Evolutionary conservation across 2,113 vertebrate genomes (phyloP).

Genomic region (Shinisaurus crocodilurus): DNA sequence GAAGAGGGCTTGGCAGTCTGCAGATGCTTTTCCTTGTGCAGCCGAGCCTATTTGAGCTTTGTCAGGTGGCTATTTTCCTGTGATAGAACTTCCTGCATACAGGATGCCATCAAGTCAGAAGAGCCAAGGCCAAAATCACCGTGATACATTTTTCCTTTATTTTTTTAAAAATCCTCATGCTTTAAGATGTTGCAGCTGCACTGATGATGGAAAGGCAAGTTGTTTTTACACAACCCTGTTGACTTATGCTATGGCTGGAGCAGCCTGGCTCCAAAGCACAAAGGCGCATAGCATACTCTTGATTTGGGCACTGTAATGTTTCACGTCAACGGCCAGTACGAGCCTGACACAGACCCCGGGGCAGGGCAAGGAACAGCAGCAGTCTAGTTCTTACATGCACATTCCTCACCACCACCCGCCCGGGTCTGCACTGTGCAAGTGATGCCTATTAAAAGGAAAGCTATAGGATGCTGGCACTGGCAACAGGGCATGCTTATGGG

Average conservation of each 20-base stretch:
- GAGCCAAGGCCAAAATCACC: slow-evolving; percentile 20
- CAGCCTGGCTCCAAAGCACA: background rate
- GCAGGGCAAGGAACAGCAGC: too few relatives aligned
- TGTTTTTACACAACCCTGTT: background rate
- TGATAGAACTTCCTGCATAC: background rate
- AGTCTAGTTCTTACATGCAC: too few relatives aligned
- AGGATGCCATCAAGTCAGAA: background rate
- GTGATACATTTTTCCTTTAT: slow-evolving; percentile 14
- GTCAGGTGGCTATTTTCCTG: slow-evolving; percentile 11
- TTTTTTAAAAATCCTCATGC: slow-evolving; percentile 48
- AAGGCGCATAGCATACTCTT: background rate
- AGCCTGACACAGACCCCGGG: background rate
- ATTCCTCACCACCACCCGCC: background rate
- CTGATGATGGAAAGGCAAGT: background rate
- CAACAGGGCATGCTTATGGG: background rate
- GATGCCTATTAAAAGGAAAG: background rate
- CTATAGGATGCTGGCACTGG: background rate
- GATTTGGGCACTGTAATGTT: background rate
- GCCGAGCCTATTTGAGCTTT: slow-evolving; percentile 1
- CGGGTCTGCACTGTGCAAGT: background rate
- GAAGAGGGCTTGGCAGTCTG: slow-evolving; percentile 1
- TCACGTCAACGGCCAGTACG: background rate
- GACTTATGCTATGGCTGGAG: background rate
- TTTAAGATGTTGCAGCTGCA: slow-evolving; percentile 14
- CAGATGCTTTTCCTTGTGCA: slow-evolving; percentile 25